Conservation (phyloP, 2,888 invertebrate genomes). For the Volucella inflata region DNA sequence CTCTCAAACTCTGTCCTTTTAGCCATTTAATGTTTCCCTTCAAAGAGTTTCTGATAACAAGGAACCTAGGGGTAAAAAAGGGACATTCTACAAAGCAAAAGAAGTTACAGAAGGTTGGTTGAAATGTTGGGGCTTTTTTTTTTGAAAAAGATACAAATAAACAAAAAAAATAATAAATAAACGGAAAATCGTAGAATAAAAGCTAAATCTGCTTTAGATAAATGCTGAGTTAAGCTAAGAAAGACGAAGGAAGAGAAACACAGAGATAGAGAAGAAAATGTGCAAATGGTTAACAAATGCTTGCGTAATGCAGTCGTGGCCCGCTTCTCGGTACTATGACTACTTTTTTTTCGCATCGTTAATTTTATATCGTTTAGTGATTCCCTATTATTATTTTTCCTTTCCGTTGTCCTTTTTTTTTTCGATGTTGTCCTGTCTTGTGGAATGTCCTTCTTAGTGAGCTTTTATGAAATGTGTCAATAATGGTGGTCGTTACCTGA, state of each 20-base stretch:
- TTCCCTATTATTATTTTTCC: constrained; percentile 32
- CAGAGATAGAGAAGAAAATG: constrained; percentile 44
- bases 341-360: constrained; percentile 65
- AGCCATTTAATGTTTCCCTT: constrained; percentile 31
- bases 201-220: constrained; percentile 64
- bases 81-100: too few species aligned
- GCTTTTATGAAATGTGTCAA: constrained; percentile 56
- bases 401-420: constrained; percentile 8
- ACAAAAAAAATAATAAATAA: constrained; percentile 6
- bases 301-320: constrained; percentile 66
- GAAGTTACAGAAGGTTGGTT: too few species aligned
- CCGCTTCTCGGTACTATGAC: constrained; percentile 16
- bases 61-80: constrained; percentile 7
- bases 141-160: constrained; percentile 17
- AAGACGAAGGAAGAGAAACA: constrained; percentile 7
- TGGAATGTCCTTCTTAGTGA: constrained; percentile 25
- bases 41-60: constrained; percentile 50
- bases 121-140: neutral
- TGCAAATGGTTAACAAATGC: constrained; percentile 71
- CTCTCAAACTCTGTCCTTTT: constrained; percentile 9
- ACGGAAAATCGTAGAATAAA: constrained; percentile 45
- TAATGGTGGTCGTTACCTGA: constrained; percentile 24
- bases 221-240: constrained; percentile 40
- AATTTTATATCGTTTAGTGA: constrained; percentile 72
- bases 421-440: neutral